Conservation (phyloP, 2,797 vertebrate genomes). For the Bucorvus abyssinicus region DNA sequence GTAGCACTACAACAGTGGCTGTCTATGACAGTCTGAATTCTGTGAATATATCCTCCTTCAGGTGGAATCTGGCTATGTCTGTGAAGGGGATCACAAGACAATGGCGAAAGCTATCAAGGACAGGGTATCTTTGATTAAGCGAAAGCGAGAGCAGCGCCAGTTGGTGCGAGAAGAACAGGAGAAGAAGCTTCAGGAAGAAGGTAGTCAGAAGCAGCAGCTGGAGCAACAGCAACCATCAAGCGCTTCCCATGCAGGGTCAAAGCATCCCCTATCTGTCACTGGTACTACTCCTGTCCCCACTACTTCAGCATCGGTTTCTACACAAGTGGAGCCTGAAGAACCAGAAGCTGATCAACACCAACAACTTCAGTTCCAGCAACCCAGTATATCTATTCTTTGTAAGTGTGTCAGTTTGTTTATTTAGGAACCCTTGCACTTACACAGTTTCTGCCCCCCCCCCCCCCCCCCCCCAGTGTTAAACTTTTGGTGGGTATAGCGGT, state of each 20-base stretch:
- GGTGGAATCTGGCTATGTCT: constrained; percentile 98
- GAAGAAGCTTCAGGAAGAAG: constrained; percentile 88
- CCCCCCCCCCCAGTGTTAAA: neutral
- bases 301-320: constrained; percentile 75
- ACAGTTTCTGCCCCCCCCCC: no score
- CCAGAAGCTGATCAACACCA: constrained; percentile 88
- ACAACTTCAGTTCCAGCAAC: constrained; percentile 82
- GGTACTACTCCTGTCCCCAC: constrained; percentile 56
- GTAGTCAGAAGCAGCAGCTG: constrained; percentile 76
- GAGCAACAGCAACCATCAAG: constrained; percentile 74
- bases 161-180: constrained; percentile 92
- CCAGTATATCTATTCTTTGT: constrained; percentile 80
- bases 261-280: constrained; percentile 60
- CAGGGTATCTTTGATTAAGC: constrained; percentile 92
- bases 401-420: constrained; percentile 61
- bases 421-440: neutral
- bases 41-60: constrained; percentile 65
- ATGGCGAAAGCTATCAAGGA: constrained; percentile 99
- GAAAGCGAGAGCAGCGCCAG: constrained; percentile 92
- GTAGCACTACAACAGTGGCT: neutral
- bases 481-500: neutral
- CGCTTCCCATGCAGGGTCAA: constrained; percentile 77
- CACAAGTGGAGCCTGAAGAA: constrained; percentile 89
- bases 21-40: constrained; percentile 1
- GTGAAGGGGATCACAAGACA: constrained; percentile 97